Evolutionary conservation across 2,113 vertebrate species (phyloP), one percentile per base, ranked within the genome.

Genomic region (Pseudolaguvia tuberculata): DNA sequence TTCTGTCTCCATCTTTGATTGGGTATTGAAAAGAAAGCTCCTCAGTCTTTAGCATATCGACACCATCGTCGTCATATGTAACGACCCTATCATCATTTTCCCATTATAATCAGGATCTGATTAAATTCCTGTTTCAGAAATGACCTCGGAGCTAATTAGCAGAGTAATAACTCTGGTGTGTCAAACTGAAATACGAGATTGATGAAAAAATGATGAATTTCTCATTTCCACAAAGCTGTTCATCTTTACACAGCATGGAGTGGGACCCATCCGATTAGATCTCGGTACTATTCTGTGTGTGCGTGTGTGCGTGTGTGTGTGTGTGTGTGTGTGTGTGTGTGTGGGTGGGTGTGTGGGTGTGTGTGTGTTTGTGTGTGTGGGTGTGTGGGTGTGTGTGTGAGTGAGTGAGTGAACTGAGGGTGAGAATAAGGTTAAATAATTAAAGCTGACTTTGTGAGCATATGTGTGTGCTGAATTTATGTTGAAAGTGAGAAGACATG

Each of bases 81-180:
- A 87, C 85, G 81, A 70, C 68, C 78, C 81, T 87, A 84, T 89
- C 85, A 81, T 85, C 72, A 87, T 86, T 87, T 85, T 88, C 87
- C 87, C 88, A 89, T 91, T 88, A 86, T 83, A 87, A 88, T 88
- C 87, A 85, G 86, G 81, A 83, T 82, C 77, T 83, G 83, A 89
- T 89, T 87, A 83, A 84, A 88, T 88, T 75, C 69, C 87, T 85
- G 39, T 79, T 78, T 75, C 80, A 79, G 86, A 88, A 87, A 89
- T 88, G 79, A 88, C 85, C 83, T 77, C 84, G 83, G 81, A 86
- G 81, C 83, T 88, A 90, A 90, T 91, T 90, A 90, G 85, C 56
- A 48, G 83, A 80, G 83, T 86, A 89, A 88, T 89, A 89, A 86
- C 77, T 76, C 57, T 79, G 83, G 86, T 85, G 80, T 87, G 86